Conservation (phyloP, 2,113 vertebrate species). For the Quiscalus mexicanus region DNA sequence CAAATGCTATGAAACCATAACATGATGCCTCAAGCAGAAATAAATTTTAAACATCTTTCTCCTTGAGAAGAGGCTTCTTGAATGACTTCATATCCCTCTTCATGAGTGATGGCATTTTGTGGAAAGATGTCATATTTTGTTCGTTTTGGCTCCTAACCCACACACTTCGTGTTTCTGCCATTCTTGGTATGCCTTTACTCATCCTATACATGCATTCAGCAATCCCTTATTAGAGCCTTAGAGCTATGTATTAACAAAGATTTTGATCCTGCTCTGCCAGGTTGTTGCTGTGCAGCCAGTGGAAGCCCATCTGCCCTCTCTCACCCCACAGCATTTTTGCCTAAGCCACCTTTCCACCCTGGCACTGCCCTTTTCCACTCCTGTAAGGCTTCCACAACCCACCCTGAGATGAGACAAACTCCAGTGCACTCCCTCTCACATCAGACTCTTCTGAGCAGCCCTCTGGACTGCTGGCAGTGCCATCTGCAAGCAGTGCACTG, state of each 20-base stretch:
- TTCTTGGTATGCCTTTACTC: not conserved
- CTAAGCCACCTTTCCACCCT: not conserved
- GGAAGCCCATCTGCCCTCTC: not conserved
- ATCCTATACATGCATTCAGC: not conserved
- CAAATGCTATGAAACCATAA: not conserved
- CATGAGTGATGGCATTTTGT: not conserved
- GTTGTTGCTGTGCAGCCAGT: not conserved
- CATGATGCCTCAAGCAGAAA: not conserved
- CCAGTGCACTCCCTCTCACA: not conserved
- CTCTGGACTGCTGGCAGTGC: not conserved
- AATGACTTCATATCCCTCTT: rapidly evolving
- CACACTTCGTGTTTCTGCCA: not conserved
- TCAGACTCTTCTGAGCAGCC: not conserved
- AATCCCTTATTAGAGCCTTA: not conserved
- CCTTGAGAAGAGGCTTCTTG: not conserved
- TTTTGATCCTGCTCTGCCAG: not conserved
- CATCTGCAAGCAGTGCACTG: not conserved
- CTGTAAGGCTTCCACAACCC: not conserved
- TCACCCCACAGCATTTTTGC: not conserved
- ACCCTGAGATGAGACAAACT: not conserved
- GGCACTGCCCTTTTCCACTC: not conserved
- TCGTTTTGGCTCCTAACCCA: not conserved
- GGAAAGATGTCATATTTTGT: not conserved
- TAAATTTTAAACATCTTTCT: not conserved
- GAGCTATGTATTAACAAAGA: not conserved